Base-by-base conservation (phyloP, 2,797 vertebrate genomes). In the Myripristis jacobus region DNA sequence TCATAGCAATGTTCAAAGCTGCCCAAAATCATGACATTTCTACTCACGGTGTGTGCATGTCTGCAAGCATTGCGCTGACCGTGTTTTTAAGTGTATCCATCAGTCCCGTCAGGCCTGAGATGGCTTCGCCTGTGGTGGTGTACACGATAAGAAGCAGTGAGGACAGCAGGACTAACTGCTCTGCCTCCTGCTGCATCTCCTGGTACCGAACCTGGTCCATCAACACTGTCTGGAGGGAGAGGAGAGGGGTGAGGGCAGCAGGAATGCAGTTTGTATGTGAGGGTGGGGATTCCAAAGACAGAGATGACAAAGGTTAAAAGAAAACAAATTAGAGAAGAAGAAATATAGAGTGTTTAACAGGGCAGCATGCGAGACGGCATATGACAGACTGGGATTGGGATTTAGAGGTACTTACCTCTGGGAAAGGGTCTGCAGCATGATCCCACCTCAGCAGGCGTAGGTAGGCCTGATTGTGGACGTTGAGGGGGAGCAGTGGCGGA, bases 181-280 rank as follows among this genome's bases (percentile, higher is more conserved):
- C 94, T 34, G 93, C 81, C 81, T 97, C 94, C 72, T 93, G 85
- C 87, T 98, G 95, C 77, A 99, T 94, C 86, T 99, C 96, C 85
- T 96, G 94, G 76, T 99, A 98, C 47, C 98, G 95, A 2, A 85
- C 76, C 84, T 97, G 96, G 87, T 99, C 98, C 97, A 99, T 98
- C 65, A 98, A 64, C 77, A 98, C 75, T 0, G 97, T 98, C 98
- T 99, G 15, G 41, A 79, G 4, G 36, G 2, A 52, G 13, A 16
- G 0, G 22, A 43, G 29, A 31, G 29, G 29, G 8, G 13, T 1
- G 22, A 7, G 8, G 21, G 0, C 38, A 7, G 15, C 53, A 34
- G 18, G 11, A 27, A 29, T 3, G 16, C 1, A 7, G 21, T 5
- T 53, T 36, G 43, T 44, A 18, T 16, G 43, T 16, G 10, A 16